Conservation (phyloP, 2,797 vertebrate genomes). For the Sebastes diaconus region DNA sequence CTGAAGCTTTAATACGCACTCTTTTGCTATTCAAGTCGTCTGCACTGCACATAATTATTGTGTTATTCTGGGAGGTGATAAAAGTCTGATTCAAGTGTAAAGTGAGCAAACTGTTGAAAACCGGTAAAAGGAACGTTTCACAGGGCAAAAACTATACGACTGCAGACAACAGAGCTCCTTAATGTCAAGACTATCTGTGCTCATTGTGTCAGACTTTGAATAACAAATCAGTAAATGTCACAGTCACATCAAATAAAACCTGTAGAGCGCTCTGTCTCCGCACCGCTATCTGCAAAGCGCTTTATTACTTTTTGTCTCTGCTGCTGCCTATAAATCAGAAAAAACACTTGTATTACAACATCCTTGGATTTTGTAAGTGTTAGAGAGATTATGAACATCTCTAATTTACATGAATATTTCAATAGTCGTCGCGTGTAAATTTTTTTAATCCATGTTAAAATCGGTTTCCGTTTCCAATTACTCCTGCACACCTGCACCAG, state of each 20-base stretch:
- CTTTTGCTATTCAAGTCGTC: neutral
- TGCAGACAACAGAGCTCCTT: slow-evolving; percentile 17
- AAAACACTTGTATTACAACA: slow-evolving; percentile 2
- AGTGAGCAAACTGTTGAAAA: neutral
- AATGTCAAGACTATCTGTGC: slow-evolving; percentile 43
- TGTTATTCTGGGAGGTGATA: slow-evolving; percentile 1
- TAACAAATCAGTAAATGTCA: slow-evolving; percentile 65
- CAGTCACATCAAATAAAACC: slow-evolving; percentile 46
- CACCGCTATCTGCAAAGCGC: slow-evolving; percentile 2
- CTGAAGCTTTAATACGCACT: too few species aligned
- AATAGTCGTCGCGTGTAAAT: neutral
- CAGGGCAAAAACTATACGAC: neutral
- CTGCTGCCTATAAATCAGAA: slow-evolving; percentile 8
- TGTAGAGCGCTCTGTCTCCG: neutral
- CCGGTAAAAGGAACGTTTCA: neutral
- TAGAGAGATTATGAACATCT: neutral
- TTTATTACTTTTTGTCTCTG: slow-evolving; percentile 9
- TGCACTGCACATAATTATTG: neutral
- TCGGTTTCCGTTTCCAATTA: slow-evolving; percentile 11
- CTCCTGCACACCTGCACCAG: slow-evolving; percentile 24
- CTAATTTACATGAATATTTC: slow-evolving; percentile 18
- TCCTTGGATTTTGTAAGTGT: neutral
- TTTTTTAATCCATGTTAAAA: slow-evolving; percentile 24
- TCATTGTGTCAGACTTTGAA: slow-evolving; percentile 59
- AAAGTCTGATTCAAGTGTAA: neutral